phyloP scores from a whole-genome alignment of 2,797 vertebrate genomes.

The Dipus sagitta region DNA sequence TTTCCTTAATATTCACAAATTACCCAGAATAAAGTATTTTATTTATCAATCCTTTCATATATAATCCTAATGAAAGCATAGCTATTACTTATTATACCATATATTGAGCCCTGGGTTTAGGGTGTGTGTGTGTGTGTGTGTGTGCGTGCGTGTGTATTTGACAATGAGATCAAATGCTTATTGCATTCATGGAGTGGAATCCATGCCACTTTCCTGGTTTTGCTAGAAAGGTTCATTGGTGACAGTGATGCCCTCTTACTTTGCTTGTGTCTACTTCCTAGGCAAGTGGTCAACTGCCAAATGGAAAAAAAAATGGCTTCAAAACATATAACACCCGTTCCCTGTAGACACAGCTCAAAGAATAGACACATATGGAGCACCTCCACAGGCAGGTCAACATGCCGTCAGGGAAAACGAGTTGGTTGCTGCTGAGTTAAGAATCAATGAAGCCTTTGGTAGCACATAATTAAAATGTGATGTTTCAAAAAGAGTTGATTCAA shows the following conservation, averaged over 20 bases:
- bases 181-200: constrained; percentile 20
- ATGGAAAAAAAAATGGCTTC: constrained; percentile 75
- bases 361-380: constrained; percentile 84
- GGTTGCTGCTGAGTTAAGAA: constrained; percentile 84
- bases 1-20: constrained; percentile 55
- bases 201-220: constrained; percentile 20
- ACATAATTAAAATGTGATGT: constrained; percentile 86
- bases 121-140: background rate
- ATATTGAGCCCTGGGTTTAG: background rate
- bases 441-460: constrained; percentile 84
- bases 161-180: constrained; percentile 52
- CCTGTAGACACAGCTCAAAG: constrained; percentile 79
- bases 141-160: constrained; percentile 17
- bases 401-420: constrained; percentile 81
- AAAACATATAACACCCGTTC: constrained; percentile 81
- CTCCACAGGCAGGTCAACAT: constrained; percentile 85
- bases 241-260: constrained; percentile 43
- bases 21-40: constrained; percentile 59
- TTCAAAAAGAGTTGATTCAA: constrained; percentile 82
- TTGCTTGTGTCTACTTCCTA: constrained; percentile 74
- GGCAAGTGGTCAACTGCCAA: constrained; percentile 75
- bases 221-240: constrained; percentile 62
- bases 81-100: background rate
- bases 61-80: constrained; percentile 19
- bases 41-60: background rate